A percentile compares a stretch with the other conserved stretches of the same genome.
Evolutionary conservation across 2,888 invertebrate genomes (phyloP).

Genomic region (Melipona bicolor): DNA sequence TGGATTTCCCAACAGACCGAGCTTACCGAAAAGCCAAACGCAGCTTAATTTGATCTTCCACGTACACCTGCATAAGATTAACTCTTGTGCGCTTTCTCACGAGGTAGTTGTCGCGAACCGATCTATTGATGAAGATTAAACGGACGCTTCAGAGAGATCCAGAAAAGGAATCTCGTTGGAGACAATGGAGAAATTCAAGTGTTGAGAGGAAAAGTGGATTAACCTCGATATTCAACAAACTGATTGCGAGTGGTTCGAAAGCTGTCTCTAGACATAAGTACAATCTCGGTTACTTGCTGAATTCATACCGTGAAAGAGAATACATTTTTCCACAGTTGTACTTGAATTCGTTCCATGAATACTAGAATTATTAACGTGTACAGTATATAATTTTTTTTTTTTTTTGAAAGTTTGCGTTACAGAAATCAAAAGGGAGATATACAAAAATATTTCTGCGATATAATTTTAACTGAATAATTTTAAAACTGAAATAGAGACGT

Average conservation of each 20-base stretch:
- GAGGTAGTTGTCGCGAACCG: neutral
- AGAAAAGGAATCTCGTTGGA: neutral
- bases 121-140: neutral
- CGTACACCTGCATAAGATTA: constrained; percentile 35
- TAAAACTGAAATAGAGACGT: too few relatives aligned
- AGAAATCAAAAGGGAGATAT: too few relatives aligned
- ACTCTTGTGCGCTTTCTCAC: constrained; percentile 9
- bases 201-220: neutral
- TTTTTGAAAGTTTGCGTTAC: too few relatives aligned
- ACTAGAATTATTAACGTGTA: too few relatives aligned
- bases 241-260: neutral
- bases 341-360: too few relatives aligned
- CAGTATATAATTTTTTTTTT: too few relatives aligned
- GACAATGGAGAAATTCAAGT: neutral
- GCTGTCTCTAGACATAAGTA: neutral
- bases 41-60: constrained; percentile 31
- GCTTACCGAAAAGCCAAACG: constrained; percentile 30
- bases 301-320: too few relatives aligned
- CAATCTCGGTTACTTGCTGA: too few relatives aligned
- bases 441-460: too few relatives aligned
- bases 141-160: neutral
- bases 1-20: constrained; percentile 27
- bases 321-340: too few relatives aligned
- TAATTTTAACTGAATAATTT: too few relatives aligned
- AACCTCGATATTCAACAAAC: neutral